Evolutionary conservation across 2,113 vertebrate genomes (phyloP), one percentile per base, ranked within the genome.

Genomic region (Octodon degus): DNA sequence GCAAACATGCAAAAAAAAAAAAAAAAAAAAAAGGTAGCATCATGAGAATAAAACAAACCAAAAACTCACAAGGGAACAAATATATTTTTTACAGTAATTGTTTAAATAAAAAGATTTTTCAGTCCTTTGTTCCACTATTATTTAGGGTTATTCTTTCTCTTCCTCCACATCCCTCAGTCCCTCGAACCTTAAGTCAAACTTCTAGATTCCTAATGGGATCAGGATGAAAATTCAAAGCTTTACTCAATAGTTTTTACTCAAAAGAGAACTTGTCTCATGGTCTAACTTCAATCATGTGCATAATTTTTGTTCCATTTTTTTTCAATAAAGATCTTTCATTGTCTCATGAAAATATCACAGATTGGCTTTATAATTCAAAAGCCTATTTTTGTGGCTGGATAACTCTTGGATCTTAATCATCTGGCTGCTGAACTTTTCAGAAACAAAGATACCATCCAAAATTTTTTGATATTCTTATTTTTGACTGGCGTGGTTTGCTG

Each of bases 1-100:
- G 74, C 63, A 90, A 89, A 65, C 16, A 47, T 77, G 43, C 43
- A 43, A 43, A 43, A 43, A 43, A 43, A 43, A 43, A 43, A 43
- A 43, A 43, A 43, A 43, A 43, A 43, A 43, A 43, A 43, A 43
- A 86, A 47, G 8, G 34, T 63, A 93, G 60, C 84, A 94, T 96
- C 60, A 93, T 32, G 58, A 50, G 93, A 94, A 93, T 91, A 95
- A 92, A 95, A 86, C n/a, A 94, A 81, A 70, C 11, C 50, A 90
- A 50, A 95, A 91, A 83, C 34, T 37, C 25, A 62, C 7, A 89
- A 74, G 12, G 7, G 19, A 85, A 96, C 0, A 81, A 70, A 58
- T 70, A 70, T 19, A 86, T 86, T 93, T 25, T 25, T 74, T 74
- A 37, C 4, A 74, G 20, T 74, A 67, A 62, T 50, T 67, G 53